These are phyloP conservation scores for Ectropis grisescens DNA, from an alignment of 1,140 invertebrate genomes.

Conservation along the genomic window DNA sequence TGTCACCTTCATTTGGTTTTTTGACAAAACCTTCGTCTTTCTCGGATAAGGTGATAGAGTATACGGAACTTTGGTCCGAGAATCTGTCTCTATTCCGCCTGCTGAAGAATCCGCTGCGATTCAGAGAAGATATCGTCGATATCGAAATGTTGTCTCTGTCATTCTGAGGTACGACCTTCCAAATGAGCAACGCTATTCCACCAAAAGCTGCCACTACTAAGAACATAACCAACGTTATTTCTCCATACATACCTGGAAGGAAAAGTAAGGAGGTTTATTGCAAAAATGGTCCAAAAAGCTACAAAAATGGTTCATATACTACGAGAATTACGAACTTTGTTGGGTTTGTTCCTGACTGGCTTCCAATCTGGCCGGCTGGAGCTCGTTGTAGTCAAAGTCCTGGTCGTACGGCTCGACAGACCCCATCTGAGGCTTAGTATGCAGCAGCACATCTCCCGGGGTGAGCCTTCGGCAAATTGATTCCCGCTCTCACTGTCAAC, in stretches of 20 bases:
- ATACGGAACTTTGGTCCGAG: slow-evolving; percentile 58
- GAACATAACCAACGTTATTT: slow-evolving; percentile 58
- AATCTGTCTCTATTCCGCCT: slow-evolving; percentile 51
- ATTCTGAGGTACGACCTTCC: slow-evolving; percentile 60
- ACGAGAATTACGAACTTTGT: slow-evolving; percentile 51
- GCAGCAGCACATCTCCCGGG: slow-evolving; percentile 53
- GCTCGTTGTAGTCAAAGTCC: slow-evolving; percentile 53
- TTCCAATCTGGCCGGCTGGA: slow-evolving; percentile 57
- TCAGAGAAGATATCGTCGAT: slow-evolving; percentile 38
- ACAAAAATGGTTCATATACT: too few relatives aligned
- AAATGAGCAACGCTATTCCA: slow-evolving; percentile 56
- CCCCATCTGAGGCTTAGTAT: slow-evolving; percentile 42
- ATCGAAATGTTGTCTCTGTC: slow-evolving; percentile 48
- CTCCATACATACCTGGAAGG: slow-evolving; percentile 50
- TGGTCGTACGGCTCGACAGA: slow-evolving; percentile 57
- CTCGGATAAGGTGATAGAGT: slow-evolving; percentile 64
- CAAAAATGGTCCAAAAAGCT: too few relatives aligned
- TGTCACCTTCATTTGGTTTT: slow-evolving; percentile 45
- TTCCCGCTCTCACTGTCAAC: slow-evolving; percentile 81
- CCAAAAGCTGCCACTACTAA: slow-evolving; percentile 60
- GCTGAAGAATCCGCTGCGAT: slow-evolving; percentile 42
- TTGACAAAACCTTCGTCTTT: slow-evolving; percentile 47
- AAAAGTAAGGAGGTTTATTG: too few relatives aligned
- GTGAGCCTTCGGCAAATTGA: slow-evolving; percentile 73
- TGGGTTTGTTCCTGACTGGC: slow-evolving; percentile 44